Evolutionary conservation across 2,888 invertebrate species (phyloP).

Genomic region (Eristalinus sepulchralis): DNA sequence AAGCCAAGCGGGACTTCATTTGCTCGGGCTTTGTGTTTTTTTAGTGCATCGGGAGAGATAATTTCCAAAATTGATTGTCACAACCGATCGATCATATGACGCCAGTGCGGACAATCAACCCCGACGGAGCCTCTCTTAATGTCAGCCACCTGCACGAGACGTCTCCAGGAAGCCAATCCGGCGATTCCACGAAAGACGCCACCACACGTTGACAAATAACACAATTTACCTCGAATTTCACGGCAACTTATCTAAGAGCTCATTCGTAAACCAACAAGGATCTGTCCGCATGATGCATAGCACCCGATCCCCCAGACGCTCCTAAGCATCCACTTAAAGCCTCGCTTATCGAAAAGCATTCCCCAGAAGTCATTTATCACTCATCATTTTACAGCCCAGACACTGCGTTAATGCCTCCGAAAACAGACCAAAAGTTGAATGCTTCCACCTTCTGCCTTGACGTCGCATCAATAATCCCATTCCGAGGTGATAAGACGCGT

Average conservation of each 20-base stretch:
- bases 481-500: constrained; percentile 45
- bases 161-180: neutral
- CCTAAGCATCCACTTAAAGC: neutral
- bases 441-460: constrained; percentile 28
- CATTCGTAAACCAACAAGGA: neutral
- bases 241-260: neutral
- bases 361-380: constrained; percentile 37
- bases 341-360: constrained; percentile 12
- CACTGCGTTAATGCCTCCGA: constrained; percentile 15
- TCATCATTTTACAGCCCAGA: neutral
- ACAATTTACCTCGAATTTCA: neutral
- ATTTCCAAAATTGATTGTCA: too few species aligned
- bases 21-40: too few species aligned
- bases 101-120: too few species aligned
- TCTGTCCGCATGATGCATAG: neutral
- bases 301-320: neutral
- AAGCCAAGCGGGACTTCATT: too few species aligned
- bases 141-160: neutral
- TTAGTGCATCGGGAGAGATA: too few species aligned
- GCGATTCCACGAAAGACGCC: neutral
- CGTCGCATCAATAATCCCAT: constrained; percentile 53
- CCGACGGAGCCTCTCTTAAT: too few species aligned
- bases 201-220: neutral
- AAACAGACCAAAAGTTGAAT: constrained; percentile 22
- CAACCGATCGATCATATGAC: too few species aligned